Evolutionary conservation across 2,888 invertebrate species (phyloP).

Genomic region (Cynaeus angustus): DNA sequence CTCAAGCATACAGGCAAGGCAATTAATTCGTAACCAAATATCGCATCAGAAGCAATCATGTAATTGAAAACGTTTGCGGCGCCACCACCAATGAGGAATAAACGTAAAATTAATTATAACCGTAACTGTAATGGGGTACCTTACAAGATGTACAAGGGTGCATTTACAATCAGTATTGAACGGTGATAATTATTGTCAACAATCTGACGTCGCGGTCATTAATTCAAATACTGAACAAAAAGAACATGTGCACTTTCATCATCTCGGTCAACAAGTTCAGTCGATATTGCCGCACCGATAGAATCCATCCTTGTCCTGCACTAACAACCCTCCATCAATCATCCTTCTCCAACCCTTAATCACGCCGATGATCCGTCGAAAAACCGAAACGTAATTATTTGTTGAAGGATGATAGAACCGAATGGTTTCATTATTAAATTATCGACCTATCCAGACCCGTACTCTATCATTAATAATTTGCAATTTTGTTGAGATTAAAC

Average conservation of each 20-base stretch:
- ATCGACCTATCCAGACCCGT: constrained; percentile 21
- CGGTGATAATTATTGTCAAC: not conserved
- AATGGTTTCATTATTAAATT: constrained; percentile 40
- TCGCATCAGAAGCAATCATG: not conserved
- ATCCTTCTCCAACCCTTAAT: constrained; percentile 36
- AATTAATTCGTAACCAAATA: not conserved
- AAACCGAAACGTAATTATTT: constrained; percentile 43
- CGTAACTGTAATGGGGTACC: constrained; percentile 18
- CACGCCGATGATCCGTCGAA: constrained; percentile 37
- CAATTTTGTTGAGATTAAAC: constrained; percentile 8
- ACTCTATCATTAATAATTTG: constrained; percentile 14
- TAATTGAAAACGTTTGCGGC: constrained; percentile 23
- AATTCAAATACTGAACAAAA: not conserved
- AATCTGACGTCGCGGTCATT: not conserved
- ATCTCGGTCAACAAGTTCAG: constrained; percentile 5
- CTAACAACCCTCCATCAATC: constrained; percentile 37
- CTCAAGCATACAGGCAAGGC: not conserved
- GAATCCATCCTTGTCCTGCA: constrained; percentile 10
- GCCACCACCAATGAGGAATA: constrained; percentile 16
- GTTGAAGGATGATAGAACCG: constrained; percentile 35
- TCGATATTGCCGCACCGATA: not conserved
- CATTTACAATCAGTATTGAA: constrained; percentile 16
- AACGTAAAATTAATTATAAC: constrained; percentile 36
- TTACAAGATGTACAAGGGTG: not conserved
- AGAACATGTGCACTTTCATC: constrained; percentile 7